Conservation (phyloP, 2,113 vertebrate species). For the Antechinus flavipes region DNA sequence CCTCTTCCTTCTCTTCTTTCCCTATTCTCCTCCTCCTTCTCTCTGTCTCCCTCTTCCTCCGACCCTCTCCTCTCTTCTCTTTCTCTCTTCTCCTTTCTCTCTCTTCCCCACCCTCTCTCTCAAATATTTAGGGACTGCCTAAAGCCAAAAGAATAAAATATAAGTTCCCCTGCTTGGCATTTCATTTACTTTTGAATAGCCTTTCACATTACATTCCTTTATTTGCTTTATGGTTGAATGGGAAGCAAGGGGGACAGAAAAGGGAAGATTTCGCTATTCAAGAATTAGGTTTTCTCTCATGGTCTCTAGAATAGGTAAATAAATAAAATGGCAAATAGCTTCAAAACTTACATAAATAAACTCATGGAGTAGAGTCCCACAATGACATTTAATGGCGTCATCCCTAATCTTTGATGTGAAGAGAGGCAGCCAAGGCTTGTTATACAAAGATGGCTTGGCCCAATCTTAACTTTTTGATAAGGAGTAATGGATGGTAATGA, state of each 20-base stretch:
- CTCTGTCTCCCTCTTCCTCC: not conserved
- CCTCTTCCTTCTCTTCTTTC: not conserved
- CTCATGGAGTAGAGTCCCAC: fast-evolving
- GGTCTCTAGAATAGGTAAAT: not conserved
- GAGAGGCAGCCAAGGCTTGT: fast-evolving
- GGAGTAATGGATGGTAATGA: fast-evolving
- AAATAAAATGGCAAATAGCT: not conserved
- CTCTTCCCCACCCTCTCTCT: not conserved
- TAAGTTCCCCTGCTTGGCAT: not conserved
- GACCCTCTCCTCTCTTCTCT: not conserved
- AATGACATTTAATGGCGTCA: fast-evolving
- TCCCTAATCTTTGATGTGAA: fast-evolving
- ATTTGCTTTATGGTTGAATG: not conserved
- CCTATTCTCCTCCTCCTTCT: not conserved
- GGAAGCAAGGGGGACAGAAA: too few relatives aligned
- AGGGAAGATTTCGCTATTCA: not conserved
- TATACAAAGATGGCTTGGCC: not conserved
- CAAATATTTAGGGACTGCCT: not conserved
- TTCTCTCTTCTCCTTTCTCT: not conserved
- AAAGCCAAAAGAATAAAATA: not conserved
- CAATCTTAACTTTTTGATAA: fast-evolving
- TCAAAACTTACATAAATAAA: not conserved
- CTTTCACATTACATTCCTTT: not conserved
- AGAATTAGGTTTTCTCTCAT: not conserved
- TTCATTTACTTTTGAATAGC: not conserved